Base-by-base conservation (phyloP, 2,888 invertebrate species). In the Torymus auratus region DNA sequence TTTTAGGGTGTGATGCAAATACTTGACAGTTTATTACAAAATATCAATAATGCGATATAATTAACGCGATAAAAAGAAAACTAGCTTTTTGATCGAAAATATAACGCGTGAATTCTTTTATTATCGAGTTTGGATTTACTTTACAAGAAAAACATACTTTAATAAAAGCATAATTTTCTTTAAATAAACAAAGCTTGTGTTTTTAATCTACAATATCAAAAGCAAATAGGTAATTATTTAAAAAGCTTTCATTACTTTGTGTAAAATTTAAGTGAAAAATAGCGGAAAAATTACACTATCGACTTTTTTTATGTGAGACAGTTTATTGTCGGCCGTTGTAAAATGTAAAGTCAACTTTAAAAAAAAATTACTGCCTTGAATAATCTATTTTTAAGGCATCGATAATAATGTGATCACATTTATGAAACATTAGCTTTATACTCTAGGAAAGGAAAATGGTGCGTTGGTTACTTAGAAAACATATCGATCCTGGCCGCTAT, bases 321-420 rank as follows among this genome's bases (percentile, higher is more conserved):
- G 17, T 67, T 28, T 15, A 61, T 28, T 68, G 61, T 23, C 15
- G n/a, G 2, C 1, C 7, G 62, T 23, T 28, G 23, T 70, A 77
- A 70, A 77, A 15, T 62, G 69, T 17, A 67, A 10, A 70, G 15
- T 50, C 12, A 69, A 69, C 55, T 77, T 64, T 60, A 55, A 75
- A 41, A 69, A 41, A 69, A 69, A 69, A 61, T 41, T 61, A 56
- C 53, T 14, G 69, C 69, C 41, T 55, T 64, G 62, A 20, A 70
- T 14, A 41, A 41, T 2, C 55, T 76, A 70, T 77, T 74, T 74
- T 74, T 74, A 67, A 67, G 60, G 58, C 67, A 58, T 58, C 74
- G 58, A 74, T 74, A 74, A 67, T 56, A 67, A 60, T 20, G 64
- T 73, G 55, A 72, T 72, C 62, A 23, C 11, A n/a, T 72, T 73